A percentile compares a stretch with the other conserved stretches of the same genome.
These are phyloP conservation scores for Tryphoninae sp. DNA, from an alignment of 2,888 invertebrate species.

Conservation along the genomic window DNA sequence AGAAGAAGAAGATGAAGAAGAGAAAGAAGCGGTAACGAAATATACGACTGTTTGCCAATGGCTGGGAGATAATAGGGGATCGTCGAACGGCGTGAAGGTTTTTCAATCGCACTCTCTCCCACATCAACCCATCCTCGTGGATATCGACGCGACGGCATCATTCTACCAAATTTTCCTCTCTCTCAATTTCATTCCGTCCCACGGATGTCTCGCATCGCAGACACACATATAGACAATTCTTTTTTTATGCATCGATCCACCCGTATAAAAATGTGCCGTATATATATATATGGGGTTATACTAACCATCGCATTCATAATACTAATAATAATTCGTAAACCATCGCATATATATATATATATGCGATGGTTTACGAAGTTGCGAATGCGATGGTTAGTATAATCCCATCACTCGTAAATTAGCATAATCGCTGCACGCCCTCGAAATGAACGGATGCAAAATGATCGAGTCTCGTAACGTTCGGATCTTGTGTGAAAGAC, in stretches of 20 bases:
- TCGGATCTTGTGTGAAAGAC: constrained; percentile 60
- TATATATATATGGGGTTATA: not conserved
- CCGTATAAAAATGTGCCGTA: not conserved
- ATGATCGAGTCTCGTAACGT: constrained; percentile 3
- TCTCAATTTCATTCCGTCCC: constrained; percentile 13
- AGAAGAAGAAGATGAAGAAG: constrained; percentile 7
- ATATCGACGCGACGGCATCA: not conserved
- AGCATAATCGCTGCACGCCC: constrained; percentile 27
- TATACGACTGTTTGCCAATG: constrained; percentile 41
- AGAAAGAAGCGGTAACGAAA: not conserved
- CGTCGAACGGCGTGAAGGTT: constrained; percentile 28
- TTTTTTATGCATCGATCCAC: constrained; percentile 1
- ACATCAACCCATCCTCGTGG: not conserved
- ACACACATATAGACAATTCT: not conserved
- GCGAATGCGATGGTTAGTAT: constrained; percentile 22
- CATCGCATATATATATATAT: not conserved
- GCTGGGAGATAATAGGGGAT: constrained; percentile 47
- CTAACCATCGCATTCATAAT: too few relatives aligned
- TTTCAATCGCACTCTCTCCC: constrained; percentile 16
- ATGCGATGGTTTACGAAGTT: too few relatives aligned
- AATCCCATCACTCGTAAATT: constrained; percentile 20
- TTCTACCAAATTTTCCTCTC: constrained; percentile 44
- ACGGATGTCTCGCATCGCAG: constrained; percentile 11
- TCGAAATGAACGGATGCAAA: constrained; percentile 1
- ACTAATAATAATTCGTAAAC: too few relatives aligned